Base-by-base conservation (phyloP, 2,888 invertebrate genomes). In the Chironomus riparius region DNA sequence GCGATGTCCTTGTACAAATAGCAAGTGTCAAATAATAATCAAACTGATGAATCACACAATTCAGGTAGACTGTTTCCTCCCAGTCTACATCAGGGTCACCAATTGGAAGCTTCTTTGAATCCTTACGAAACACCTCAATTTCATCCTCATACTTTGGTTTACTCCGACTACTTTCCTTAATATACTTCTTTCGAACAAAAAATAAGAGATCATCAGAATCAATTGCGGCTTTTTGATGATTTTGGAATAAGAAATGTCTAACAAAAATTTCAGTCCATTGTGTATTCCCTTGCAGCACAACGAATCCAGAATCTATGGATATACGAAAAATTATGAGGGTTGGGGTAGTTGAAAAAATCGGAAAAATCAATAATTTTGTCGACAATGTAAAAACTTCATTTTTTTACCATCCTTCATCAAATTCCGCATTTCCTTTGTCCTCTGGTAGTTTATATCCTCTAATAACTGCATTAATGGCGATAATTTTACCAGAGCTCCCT, bases 1-100 rank as follows among this genome's bases (percentile, higher is more conserved):
- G 96, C 82, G 96, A 95, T 79, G 98, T 98, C 82, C 98, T 89
- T 78, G 97, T 97, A 86, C 98, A 99, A 81, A 98, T 95, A 79
- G 98, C 98, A 84, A 98, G 88, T 68, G 98, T 98, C 77, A 99
- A 88, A 77, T 94, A 97, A 86, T 98, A 99, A 84, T 98, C 97
- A 86, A 99, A 95, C 87, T 98, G 98, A 86, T 99, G 98, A 83
- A 99, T 93, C 80, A 98, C 92, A 84, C 98, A 89, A 87, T 98
- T 98, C 79, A 98, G 88, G 86, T 98, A 98, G 78, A 98, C 97
- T 77, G 98, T 98, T 87, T 99, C 98, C 86, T 98, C 98, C 98
- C 98, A 99, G 86, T 98, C 97, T 80, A 24, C 24, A 82, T 94
- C 94, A 65, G 94, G 93, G 86, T 98, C 97, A 77, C 95, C 95